Percentiles rank a stretch among this genome's conserved stretches.
These are phyloP conservation scores for Trichonephila clavipes DNA, from an alignment of 1,140 invertebrate genomes.

Conservation along the genomic window DNA sequence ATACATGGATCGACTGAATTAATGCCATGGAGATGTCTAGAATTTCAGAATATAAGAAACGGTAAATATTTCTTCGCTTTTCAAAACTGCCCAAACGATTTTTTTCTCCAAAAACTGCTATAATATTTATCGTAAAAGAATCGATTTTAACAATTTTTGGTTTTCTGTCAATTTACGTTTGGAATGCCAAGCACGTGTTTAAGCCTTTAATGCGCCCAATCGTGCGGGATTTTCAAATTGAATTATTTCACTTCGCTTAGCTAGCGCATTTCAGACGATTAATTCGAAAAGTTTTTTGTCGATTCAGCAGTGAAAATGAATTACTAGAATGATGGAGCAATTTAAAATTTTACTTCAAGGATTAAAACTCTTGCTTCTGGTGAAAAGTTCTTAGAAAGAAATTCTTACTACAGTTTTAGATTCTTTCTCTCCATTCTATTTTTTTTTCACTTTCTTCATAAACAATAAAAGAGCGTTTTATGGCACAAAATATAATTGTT, in stretches of 20 bases:
- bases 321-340: neutral
- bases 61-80: neutral
- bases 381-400: no score
- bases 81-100: no score
- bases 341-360: neutral
- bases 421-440: no score
- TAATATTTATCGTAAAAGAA: neutral
- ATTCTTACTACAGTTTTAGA: no score
- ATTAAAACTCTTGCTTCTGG: neutral
- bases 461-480: no score
- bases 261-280: neutral
- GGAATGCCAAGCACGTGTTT: neutral
- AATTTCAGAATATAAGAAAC: neutral
- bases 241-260: neutral
- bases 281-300: conserved; percentile 8
- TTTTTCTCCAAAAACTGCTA: neutral
- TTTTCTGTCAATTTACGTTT: neutral
- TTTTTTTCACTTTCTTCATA: no score
- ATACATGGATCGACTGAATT: neutral
- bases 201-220: neutral
- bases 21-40: neutral
- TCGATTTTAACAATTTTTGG: neutral
- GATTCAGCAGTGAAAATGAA: conserved; percentile 3
- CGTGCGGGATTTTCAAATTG: neutral
- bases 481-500: no score